A percentile compares a stretch with the other conserved stretches of the same genome.
Conservation (phyloP, 2,113 vertebrate species). For the Accipiter virgatus region DNA sequence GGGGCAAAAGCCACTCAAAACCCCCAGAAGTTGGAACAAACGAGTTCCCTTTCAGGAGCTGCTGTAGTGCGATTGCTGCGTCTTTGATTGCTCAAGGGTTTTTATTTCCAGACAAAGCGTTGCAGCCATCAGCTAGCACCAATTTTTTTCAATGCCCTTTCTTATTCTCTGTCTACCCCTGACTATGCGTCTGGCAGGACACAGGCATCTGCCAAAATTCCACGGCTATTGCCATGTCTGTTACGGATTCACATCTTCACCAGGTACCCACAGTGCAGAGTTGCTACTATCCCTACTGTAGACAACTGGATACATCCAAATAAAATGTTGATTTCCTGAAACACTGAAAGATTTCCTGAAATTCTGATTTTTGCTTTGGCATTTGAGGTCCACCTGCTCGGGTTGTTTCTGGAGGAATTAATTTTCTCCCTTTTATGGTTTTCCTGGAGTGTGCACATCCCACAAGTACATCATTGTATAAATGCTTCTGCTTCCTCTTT, state of each 20-base stretch:
- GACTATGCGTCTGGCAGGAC: background rate
- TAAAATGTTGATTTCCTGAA: background rate
- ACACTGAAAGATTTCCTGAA: background rate
- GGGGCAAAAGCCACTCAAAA: background rate
- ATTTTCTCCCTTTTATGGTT: background rate
- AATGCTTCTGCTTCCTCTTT: background rate
- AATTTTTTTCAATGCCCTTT: background rate
- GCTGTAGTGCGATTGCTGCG: background rate
- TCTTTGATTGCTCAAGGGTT: background rate
- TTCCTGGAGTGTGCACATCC: background rate
- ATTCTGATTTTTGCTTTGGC: background rate
- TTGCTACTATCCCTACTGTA: background rate
- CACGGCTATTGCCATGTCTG: background rate
- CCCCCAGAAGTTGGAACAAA: background rate
- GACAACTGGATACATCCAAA: background rate
- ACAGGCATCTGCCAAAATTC: background rate
- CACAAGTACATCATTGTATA: accelerated
- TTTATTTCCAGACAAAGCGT: background rate
- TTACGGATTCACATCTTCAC: background rate
- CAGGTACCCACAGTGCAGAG: background rate
- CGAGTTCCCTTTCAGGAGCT: background rate
- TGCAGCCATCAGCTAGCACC: background rate
- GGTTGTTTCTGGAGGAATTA: background rate
- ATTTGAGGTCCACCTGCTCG: background rate
- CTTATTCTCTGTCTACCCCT: background rate